Evolutionary conservation across 2,113 vertebrate genomes (phyloP).

Genomic region (Condylura cristata): DNA sequence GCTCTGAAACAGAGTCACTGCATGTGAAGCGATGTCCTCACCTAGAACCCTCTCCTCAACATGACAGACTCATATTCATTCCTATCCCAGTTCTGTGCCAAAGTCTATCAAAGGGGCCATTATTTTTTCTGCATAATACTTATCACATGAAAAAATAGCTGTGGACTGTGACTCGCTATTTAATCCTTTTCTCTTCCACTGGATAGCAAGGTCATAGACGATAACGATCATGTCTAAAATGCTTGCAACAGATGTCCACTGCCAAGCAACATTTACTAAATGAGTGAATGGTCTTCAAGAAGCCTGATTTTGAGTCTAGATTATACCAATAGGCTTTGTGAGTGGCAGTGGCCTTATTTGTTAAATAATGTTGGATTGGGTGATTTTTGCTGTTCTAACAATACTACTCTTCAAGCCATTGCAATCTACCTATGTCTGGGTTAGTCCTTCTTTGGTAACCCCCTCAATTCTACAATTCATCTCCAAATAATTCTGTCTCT

Average conservation of each 20-base stretch:
- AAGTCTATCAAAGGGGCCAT: neutral
- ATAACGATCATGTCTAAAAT: neutral
- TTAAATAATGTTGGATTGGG: neutral
- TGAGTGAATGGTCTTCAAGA: neutral
- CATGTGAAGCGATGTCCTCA: neutral
- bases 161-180: neutral
- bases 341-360: neutral
- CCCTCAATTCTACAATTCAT: neutral
- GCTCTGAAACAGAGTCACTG: neutral
- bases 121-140: neutral
- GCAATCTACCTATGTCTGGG: neutral
- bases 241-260: neutral
- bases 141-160: neutral
- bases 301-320: neutral
- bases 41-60: neutral
- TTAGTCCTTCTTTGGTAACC: neutral
- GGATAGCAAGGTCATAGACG: neutral
- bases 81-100: neutral
- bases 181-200: neutral
- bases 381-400: neutral
- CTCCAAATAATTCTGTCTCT: neutral
- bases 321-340: neutral
- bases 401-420: neutral
- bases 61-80: neutral
- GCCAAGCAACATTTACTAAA: neutral